Evolutionary conservation across 2,888 invertebrate species (phyloP), one percentile per base, ranked within the genome.

Genomic region (Helleia helle): DNA sequence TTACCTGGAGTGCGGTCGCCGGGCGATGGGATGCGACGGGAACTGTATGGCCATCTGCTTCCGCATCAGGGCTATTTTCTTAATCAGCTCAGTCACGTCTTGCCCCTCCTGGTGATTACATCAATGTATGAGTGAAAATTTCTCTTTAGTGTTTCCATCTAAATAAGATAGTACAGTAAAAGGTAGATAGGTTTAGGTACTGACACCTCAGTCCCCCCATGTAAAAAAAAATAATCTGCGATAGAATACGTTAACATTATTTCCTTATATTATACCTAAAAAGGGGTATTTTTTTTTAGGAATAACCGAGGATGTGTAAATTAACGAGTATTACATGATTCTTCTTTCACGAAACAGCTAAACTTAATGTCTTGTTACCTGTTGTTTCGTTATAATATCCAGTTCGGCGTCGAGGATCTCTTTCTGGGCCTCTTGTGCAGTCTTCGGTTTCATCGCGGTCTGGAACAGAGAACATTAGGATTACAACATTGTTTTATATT

Each of bases 371-470:
- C n/a, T n/a, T n/a, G n/a, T 42, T 11, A 88, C 89, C 70, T 91
- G 94, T 60, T 96, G 94, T 53, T 94, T 94, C 1, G 93, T 93
- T 58, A 96, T 94, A 49, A 97, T 83, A 65, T 97, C 97, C 59
- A 97, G 71, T 64, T 97, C 97, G 1, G 95, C 93, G 62, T 97
- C 97, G 6, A 97, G 83, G 38, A 97, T 90, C 61, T 96, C 96
- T 59, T 93, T 94, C 65, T 95, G 93, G 0, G 93, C 90, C 58
- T 94, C 93, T 59, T 93, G 93, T 50, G 91, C 88, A 1, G 91
- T 90, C 59, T 91, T 92, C 15, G 86, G 83, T 41, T 71, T 79
- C 58, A 79, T 80, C 1, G 65, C 61, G 45, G 62, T 69, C 2
- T 65, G 70, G 76, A 81, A 71, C 25, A 39, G 42, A 66, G 14